A percentile compares a stretch with the other conserved stretches of the same genome.
Evolutionary conservation across 2,888 invertebrate genomes (phyloP).

Genomic region (Ryuthela nishihirai): DNA sequence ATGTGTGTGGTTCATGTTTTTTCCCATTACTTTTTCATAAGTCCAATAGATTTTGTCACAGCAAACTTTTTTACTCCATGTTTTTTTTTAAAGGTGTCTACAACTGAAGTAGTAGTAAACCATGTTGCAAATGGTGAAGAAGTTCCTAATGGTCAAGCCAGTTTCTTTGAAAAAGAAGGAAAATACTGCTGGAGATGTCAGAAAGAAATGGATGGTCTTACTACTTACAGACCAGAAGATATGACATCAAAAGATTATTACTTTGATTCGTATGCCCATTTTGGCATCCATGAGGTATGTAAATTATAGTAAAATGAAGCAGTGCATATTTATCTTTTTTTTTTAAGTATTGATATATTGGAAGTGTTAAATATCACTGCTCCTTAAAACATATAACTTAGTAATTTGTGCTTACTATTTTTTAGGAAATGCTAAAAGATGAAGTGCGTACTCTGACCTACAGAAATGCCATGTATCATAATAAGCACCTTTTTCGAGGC

Average conservation of each 20-base stretch:
- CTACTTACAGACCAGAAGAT: constrained; percentile 63
- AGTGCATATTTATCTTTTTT: not conserved
- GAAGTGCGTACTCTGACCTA: constrained; percentile 98
- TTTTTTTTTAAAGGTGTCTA: constrained; percentile 5
- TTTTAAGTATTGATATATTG: not conserved
- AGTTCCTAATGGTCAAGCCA: not conserved
- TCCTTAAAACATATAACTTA: not conserved
- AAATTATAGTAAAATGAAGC: not conserved
- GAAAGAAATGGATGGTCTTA: constrained; percentile 39
- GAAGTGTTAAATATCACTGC: not conserved
- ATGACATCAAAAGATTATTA: constrained; percentile 99
- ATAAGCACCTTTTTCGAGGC: constrained; percentile 90
- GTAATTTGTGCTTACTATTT: not conserved
- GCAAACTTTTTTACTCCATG: too few relatives aligned
- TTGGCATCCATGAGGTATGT: constrained; percentile 90
- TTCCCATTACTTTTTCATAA: too few relatives aligned
- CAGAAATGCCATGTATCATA: constrained; percentile 98
- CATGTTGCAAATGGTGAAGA: constrained; percentile 1
- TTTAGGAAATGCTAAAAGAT: constrained; percentile 94
- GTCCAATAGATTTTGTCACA: too few relatives aligned
- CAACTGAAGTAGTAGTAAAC: not conserved
- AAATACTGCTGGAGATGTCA: constrained; percentile 38
- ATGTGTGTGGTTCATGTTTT: too few relatives aligned
- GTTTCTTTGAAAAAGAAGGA: constrained; percentile 1
- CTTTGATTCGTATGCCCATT: constrained; percentile 99